phyloP scores from a whole-genome alignment of 2,797 vertebrate species.

The Poecile montanus region DNA sequence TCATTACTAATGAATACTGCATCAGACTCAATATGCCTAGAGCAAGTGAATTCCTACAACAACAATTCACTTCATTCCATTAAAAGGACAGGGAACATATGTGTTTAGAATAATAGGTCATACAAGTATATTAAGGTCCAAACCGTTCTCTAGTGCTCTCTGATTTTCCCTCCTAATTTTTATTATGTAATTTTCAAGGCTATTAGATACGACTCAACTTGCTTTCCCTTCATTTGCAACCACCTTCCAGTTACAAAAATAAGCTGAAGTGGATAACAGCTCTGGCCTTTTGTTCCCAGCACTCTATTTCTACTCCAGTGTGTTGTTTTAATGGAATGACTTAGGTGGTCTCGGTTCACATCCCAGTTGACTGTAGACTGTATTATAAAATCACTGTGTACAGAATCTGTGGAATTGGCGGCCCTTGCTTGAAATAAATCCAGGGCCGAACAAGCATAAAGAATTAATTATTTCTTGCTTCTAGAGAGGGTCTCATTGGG shows the following conservation, averaged over 20 bases:
- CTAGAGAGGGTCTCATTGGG: conserved; percentile 73
- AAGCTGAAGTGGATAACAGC: conserved; percentile 36
- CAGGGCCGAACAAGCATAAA: conserved; percentile 64
- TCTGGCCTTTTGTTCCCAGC: conserved; percentile 48
- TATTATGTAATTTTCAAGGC: not conserved
- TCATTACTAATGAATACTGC: not conserved
- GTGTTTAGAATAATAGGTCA: not conserved
- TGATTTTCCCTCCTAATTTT: not conserved
- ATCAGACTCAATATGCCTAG: not conserved
- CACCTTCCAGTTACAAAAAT: conserved; percentile 12
- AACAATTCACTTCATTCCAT: not conserved
- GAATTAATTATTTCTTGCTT: conserved; percentile 71
- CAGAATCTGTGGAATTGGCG: conserved; percentile 53
- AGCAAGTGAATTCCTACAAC: not conserved
- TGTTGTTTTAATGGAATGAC: conserved; percentile 55
- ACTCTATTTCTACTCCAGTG: not conserved
- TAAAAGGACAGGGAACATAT: not conserved
- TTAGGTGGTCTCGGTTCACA: conserved; percentile 54
- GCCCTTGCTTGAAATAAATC: conserved; percentile 55
- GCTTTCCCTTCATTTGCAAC: conserved; percentile 3
- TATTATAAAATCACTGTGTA: conserved; percentile 56
- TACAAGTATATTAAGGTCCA: not conserved
- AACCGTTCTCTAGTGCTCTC: not conserved
- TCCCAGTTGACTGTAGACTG: conserved; percentile 4
- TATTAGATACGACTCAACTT: not conserved